Base-by-base conservation (phyloP, 1,140 invertebrate species). In the Hycleus cichorii region DNA sequence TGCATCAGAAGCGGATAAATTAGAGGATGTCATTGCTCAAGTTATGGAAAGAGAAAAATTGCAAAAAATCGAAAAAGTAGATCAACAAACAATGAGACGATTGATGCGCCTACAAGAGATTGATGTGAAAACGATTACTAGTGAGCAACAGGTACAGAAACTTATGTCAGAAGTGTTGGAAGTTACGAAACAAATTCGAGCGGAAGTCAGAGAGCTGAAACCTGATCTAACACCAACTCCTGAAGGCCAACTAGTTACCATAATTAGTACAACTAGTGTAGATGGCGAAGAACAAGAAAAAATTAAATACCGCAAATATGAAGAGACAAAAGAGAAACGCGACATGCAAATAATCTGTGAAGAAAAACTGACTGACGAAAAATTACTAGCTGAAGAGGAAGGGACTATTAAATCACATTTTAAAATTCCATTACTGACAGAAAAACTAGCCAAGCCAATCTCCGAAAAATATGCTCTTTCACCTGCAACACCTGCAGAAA, bases 221-320 rank as follows among this genome's bases (percentile, higher is more conserved):
- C 78, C 78, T 32, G 77, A 79, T 64, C 66, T 79, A 51, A 79
- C 77, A 4, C 77, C 77, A 24, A 79, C 78, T 1, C 78, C 78
- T 6, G 76, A 78, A 58, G 74, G 75, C 6, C 71, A 72, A 49
- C 58, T 69, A 47, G 57, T 70, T 9, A 64, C 63, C 40, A 64
- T 73, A 32, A 32, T 32, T 18, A 18, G 18, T 32, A 32, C 32
- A 4, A 5, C 32, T 32, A 7, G 7, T 32, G 32, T 7, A 3
- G 4, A 5, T 32, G 7, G 32, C 7, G 32, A 32, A 32, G 32
- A 32, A 32, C 4, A 32, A 32, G 32, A 32, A 7, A 32, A 32
- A 32, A 5, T 7, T 32, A 32, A 32, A 32, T 7, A 1, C 0
- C 1, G 7, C 3, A 52, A 42, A 52, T 2, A n/a, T 43, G 39